Base-by-base conservation (phyloP, 2,888 invertebrate species). In the Ochlodes sylvanus region DNA sequence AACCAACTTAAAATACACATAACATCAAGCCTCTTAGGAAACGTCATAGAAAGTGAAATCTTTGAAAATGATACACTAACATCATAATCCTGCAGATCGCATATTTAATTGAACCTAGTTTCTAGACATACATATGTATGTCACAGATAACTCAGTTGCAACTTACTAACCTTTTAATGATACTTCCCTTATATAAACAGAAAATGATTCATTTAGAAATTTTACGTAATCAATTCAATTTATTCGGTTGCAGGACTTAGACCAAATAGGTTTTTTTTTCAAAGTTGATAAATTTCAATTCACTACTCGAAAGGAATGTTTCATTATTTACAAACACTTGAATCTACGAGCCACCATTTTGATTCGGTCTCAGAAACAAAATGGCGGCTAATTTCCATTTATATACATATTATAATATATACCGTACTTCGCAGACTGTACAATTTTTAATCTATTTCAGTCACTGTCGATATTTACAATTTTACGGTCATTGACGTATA, bases 241-340 rank as follows among this genome's bases (percentile, higher is more conserved):
- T 19, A 19, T 27, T 44, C 27, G 21, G 68, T 76, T 75, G 81
- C 77, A 82, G 76, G 83, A 85, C 85, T 75, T 77, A 81, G 80
- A 79, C 75, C 77, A 81, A 78, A 82, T 82, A 80, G 81, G 27
- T 27, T 80, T 77, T 79, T 81, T 81, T 82, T 83, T 83, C 72
- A 82, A 79, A 78, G 79, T 80, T 73, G 72, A 79, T 81, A 77
- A 80, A 82, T 76, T 76, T 85, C 79, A 87, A 85, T 85, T 83
- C 87, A 82, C 84, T 88, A 88, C 84, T 70, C 69, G 76, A 85
- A 85, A 88, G 90, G 90, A 90, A 90, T 90, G 90, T 89, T 79
- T 76, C 79, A 78, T 77, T 85, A 87, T 85, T 81, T 84, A 87
- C 85, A 86, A 62, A 62, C 68, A 68, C 62, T 62, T 55, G 15